phyloP scores from a whole-genome alignment of 2,113 vertebrate genomes.

The Pelodiscus sinensis region DNA sequence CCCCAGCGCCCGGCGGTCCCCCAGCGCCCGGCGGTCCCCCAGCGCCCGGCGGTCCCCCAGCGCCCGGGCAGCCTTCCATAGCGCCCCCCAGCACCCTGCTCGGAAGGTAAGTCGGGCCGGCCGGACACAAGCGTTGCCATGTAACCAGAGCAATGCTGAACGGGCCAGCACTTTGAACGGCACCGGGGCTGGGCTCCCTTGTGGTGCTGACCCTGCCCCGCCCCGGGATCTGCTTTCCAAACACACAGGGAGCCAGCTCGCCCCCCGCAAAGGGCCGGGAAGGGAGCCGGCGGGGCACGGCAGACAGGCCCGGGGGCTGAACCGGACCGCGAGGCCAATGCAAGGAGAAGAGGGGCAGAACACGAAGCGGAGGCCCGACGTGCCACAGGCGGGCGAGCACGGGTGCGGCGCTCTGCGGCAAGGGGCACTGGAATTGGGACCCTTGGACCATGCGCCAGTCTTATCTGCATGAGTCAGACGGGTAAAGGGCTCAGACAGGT shows the following conservation, averaged over 20 bases:
- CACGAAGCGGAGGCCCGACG: too few species aligned
- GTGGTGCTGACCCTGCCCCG: neutral
- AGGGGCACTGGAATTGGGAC: too few species aligned
- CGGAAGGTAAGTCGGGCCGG: neutral
- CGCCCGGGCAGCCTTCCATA: too few species aligned
- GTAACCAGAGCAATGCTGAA: neutral
- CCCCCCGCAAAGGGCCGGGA: neutral
- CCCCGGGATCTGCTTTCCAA: too few species aligned
- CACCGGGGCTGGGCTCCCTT: neutral
- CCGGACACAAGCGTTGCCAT: neutral
- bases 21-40: too few species aligned
- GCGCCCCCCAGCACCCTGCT: too few species aligned
- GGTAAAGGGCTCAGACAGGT: neutral
- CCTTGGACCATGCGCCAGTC: neutral
- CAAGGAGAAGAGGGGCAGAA: neutral
- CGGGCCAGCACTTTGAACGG: neutral
- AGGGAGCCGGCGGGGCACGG: too few species aligned
- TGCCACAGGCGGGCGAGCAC: too few species aligned
- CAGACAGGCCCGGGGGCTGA: neutral
- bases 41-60: too few species aligned
- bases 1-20: too few species aligned
- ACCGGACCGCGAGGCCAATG: rapidly evolving
- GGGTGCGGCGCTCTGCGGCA: neutral
- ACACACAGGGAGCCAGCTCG: too few species aligned
- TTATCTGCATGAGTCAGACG: neutral